Base-by-base conservation (phyloP, 92 coral and sea anemone species). In the Desmophyllum pertusum region DNA sequence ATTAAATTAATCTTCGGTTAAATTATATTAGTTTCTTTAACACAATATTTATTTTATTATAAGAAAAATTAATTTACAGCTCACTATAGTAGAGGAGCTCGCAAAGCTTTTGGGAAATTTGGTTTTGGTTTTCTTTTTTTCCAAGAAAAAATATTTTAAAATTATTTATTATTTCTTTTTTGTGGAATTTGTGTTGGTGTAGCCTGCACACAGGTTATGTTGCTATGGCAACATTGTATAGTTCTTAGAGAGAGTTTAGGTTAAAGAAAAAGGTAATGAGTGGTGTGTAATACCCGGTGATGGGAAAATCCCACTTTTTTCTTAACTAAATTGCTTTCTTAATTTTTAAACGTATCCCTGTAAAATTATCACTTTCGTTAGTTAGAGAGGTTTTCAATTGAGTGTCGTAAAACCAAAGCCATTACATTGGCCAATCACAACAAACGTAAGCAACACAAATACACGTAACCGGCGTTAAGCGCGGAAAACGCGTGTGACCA, bases 121-220 rank as follows among this genome's bases (percentile, higher is more conserved):
- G 75, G 35, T 80, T 42, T 80, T 67, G 64, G 65, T 45, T 80
- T 80, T 68, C 65, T 48, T 74, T n/a, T n/a, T 74, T 50, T 27
- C 78, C 43, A 80, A 69, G 48, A 69, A 80, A 80, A 66, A 29
- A 65, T 62, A 77, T 46, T 10, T 41, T 36, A 80, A 50, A 80
- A 80, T 67, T 48, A 80, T 68, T 48, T 67, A 79, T 27, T 74
- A 73, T 33, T 38, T n/a, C 13, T 38, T 61, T 37, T 69, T 66
- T 63, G 38, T 43, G 27, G 38, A 37, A 36, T 21, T 65, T 80
- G 37, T 48, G 48, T 46, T 33, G 75, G 84, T 17, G 13, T n/a
- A n/a, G n/a, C n/a, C n/a, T n/a, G n/a, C n/a, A n/a, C n/a, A n/a
- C n/a, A n/a, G n/a, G n/a, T n/a, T n/a, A n/a, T n/a, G n/a, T n/a